A percentile compares a stretch with the other conserved stretches of the same genome.
Conservation (phyloP, 2,113 vertebrate species). For the Gallinago jamesoni region DNA sequence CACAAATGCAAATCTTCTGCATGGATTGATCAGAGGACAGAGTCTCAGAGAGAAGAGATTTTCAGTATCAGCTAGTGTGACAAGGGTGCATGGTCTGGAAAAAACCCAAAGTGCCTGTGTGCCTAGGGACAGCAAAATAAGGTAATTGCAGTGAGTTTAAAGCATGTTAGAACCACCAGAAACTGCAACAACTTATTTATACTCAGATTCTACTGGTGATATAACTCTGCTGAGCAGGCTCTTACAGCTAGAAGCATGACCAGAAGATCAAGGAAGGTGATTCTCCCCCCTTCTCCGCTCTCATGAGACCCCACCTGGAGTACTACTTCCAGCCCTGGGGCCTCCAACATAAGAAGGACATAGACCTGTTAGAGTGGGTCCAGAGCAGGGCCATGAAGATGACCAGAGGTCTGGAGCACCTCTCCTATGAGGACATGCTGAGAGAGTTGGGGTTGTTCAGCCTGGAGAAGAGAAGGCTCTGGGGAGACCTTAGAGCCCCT, state of each 20-base stretch:
- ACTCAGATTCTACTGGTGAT: background rate
- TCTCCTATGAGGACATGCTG: background rate
- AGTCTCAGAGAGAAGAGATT: background rate
- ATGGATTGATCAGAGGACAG: background rate
- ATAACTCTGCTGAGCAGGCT: background rate
- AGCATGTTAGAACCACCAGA: background rate
- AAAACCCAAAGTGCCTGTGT: background rate
- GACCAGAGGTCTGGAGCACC: background rate
- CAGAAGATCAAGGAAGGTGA: background rate
- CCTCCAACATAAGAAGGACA: background rate
- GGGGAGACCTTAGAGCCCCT: background rate
- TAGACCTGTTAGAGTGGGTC: background rate
- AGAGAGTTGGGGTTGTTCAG: background rate
- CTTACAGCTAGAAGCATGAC: background rate
- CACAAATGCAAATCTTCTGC: background rate
- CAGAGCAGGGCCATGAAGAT: background rate
- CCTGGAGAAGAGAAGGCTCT: background rate
- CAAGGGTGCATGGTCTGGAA: background rate
- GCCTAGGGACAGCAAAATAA: background rate
- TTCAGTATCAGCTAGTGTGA: background rate
- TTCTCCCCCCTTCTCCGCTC: background rate
- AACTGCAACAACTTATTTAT: background rate
- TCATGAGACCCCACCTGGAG: background rate
- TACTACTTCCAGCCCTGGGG: background rate
- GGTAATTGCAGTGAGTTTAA: background rate